Base-by-base conservation (phyloP, 2,888 invertebrate genomes). In the Andrena praecox region DNA sequence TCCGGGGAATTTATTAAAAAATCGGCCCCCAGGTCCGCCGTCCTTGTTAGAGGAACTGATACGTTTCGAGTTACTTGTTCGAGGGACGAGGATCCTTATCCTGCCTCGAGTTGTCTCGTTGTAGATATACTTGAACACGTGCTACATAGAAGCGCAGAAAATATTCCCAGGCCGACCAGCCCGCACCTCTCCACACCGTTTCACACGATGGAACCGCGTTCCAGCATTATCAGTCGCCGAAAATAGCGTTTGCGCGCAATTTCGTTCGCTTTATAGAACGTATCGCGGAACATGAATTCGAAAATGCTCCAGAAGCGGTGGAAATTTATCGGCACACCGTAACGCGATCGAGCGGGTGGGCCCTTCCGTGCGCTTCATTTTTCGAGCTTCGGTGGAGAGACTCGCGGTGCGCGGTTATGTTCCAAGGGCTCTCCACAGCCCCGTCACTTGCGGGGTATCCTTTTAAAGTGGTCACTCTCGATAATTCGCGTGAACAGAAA, bases 241-340 rank as follows among this genome's bases (percentile, higher is more conserved):
- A 86, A 75, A 86, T 82, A 82, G 67, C 75, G 71, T 20, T 67
- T 76, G 84, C 80, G 80, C 73, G 75, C 62, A 79, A 85, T 83
- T 80, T 80, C 72, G 75, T 60, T 66, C 83, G 77, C 73, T 74
- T 77, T 52, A 67, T 62, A 62, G 68, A 76, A 72, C 77, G 73
- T 85, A 69, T 63, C 66, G 31, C 20, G 63, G 62, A 80, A 63
- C 68, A 69, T 60, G 54, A 29, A 59, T 62, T 76, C 60, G 60
- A 70, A 78, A 76, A 79, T 76, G 77, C 82, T 69, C 69, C 64
- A 73, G 72, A 82, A 82, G 69, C 77, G 82, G 69, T 33, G 73
- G 62, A 68, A 84, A 84, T 84, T 84, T 82, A 84, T 82, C 82
- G 83, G 74, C 70, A 54, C 70, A 82, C 77, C 69, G 81, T 81